These are phyloP conservation scores for Agrochola litura DNA, from an alignment of 2,888 invertebrate species.

Conservation along the genomic window DNA sequence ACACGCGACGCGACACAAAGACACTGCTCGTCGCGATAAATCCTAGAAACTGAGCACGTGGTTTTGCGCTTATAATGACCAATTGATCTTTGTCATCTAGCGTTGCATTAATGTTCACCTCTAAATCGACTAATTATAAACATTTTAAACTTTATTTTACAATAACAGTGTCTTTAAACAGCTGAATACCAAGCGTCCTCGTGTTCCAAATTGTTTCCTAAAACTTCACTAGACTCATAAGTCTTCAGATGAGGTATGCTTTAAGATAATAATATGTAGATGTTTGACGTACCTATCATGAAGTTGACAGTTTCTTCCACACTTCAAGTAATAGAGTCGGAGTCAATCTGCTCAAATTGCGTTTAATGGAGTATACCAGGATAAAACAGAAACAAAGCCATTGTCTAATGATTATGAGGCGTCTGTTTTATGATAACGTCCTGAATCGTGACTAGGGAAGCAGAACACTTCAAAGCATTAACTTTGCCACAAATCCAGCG, in stretches of 20 bases:
- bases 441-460: slow-evolving; percentile 71
- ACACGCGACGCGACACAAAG: too few species aligned
- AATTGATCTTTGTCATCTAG: not conserved
- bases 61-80: not conserved
- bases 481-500: slow-evolving; percentile 80
- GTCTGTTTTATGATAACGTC: slow-evolving; percentile 72
- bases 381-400: not conserved
- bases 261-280: not conserved
- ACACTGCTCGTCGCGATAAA: too few species aligned
- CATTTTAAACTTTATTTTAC: not conserved
- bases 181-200: not conserved
- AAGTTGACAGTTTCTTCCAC: not conserved
- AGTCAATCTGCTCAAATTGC: not conserved
- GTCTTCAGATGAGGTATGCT: too few species aligned
- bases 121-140: not conserved
- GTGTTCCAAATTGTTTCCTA: not conserved
- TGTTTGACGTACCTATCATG: not conserved
- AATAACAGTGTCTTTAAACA: not conserved
- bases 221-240: not conserved
- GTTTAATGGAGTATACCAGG: too few species aligned
- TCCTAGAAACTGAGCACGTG: not conserved
- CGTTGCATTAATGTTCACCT: not conserved
- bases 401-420: slow-evolving; percentile 77
- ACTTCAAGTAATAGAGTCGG: not conserved
- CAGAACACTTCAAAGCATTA: slow-evolving; percentile 73